Percentiles rank a stretch among this genome's conserved stretches.
Evolutionary conservation across 2,888 invertebrate species (phyloP).

Genomic region (Neoscelio sp.): DNA sequence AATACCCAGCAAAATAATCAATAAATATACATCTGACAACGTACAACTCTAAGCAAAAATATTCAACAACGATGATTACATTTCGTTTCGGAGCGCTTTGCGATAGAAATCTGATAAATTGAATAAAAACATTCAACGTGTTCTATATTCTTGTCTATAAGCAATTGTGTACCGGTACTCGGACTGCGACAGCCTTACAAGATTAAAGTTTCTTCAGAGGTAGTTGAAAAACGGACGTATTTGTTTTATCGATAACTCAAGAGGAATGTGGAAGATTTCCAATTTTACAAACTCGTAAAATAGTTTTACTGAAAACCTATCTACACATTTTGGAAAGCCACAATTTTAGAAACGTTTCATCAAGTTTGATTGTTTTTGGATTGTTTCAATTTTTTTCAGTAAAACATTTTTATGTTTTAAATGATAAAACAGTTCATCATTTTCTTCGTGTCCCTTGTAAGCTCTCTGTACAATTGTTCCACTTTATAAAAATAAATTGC

Average conservation of each 20-base stretch:
- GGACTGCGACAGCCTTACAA: neutral
- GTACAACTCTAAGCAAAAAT: too few species aligned
- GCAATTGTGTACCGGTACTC: constrained; percentile 41
- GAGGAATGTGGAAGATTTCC: constrained; percentile 47
- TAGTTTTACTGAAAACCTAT: too few species aligned
- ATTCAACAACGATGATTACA: too few species aligned
- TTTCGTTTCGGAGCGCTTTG: neutral
- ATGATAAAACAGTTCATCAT: too few species aligned
- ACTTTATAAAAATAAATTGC: constrained; percentile 44
- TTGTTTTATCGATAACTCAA: constrained; percentile 1
- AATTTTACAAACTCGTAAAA: constrained; percentile 9
- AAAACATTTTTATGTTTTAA: too few species aligned
- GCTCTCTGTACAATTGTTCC: constrained; percentile 15
- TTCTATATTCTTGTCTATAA: constrained; percentile 6
- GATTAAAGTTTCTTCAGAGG: constrained; percentile 21
- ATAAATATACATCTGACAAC: too few species aligned
- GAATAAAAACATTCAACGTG: constrained; percentile 8
- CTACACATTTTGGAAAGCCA: too few species aligned
- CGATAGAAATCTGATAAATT: constrained; percentile 17
- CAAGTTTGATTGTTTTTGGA: too few species aligned
- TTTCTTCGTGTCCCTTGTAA: too few species aligned
- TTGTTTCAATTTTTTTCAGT: neutral
- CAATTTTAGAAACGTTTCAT: too few species aligned
- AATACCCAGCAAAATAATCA: too few species aligned
- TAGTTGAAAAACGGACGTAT: constrained; percentile 43